Evolutionary conservation across 30 jellyfish, hydroid and myxozoan genomes (phyloP), one percentile per base, ranked within the genome.

Genomic region (Aurelia sp.): DNA sequence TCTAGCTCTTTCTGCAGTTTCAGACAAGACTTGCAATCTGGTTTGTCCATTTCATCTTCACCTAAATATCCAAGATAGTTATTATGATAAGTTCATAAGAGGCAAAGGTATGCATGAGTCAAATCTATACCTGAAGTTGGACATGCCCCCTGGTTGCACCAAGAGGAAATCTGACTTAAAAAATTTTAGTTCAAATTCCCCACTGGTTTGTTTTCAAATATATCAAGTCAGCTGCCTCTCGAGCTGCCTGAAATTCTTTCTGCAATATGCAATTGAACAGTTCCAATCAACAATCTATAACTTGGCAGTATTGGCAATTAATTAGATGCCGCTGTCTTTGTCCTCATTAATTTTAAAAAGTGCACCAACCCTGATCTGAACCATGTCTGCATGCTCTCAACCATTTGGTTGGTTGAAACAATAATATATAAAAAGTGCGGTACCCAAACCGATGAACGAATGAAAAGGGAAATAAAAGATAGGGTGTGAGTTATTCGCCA

Each of bases 1-100:
- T 33, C 55, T 66, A 66, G 78, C 78, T 66, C 78, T 11, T 66
- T 66, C 78, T 66, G 22, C 78, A 66, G 55, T 66, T 66, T 33
- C 78, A 66, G 78, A 66, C 59, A 66, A 66, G 78, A 66, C 78
- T 66, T 66, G 78, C 78, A 66, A 66, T 66, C 78, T 66, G 78
- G 78, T 66, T 19, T 33, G 61, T 66, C 78, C 55, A 66, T 22
- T 33, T 66, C 78, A 66, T 66, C 74, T 63, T 12, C 74, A 63
- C 74, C 74, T 63, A 63, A 63, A 63, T 63, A 21, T 63, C 74
- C 30, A 63, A 63, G 74, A 63, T 21, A 63, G 30, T 63, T n/a
- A 21, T 63, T 63, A 21, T 21, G 74, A 11, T 63, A 63, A 63
- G 74, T 63, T 63, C 21, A 63, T 62, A 53, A 53, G 65, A 12